Conservation (phyloP, 2,888 invertebrate species). For the Rhabditoides inermis region DNA sequence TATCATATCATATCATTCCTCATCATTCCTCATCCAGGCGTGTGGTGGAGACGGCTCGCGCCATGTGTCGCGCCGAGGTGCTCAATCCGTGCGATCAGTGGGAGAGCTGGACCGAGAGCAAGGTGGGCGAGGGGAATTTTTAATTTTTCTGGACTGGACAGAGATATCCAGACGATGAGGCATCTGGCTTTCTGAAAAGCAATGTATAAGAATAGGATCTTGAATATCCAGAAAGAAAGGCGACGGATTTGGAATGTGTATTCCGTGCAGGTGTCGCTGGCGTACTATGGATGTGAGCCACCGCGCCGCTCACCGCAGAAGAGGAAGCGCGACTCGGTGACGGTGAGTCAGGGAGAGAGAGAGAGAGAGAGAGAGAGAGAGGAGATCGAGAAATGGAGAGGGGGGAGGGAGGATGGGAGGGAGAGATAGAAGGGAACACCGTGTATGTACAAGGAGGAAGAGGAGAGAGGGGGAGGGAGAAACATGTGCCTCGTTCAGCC, state of each 20-base stretch:
- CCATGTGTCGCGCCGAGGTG: constrained; percentile 21
- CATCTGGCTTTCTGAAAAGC: too few species aligned
- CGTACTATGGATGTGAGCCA: constrained; percentile 28
- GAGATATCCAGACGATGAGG: too few species aligned
- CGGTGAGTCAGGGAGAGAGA: constrained; percentile 13
- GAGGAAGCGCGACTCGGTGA: constrained; percentile 10
- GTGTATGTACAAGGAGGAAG: too few species aligned
- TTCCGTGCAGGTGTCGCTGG: too few species aligned
- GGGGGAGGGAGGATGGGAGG: background rate
- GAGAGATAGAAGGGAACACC: background rate
- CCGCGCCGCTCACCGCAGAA: constrained; percentile 6
- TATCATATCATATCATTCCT: too few species aligned
- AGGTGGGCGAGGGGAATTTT: too few species aligned
- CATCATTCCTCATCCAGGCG: constrained; percentile 1
- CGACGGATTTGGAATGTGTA: too few species aligned
- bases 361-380: constrained; percentile 2
- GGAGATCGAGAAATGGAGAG: background rate
- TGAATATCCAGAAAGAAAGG: too few species aligned
- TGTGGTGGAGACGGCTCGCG: constrained; percentile 24
- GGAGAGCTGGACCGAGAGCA: constrained; percentile 27
- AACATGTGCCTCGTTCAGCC: background rate
- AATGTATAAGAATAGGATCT: too few species aligned
- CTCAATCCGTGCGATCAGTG: constrained; percentile 23
- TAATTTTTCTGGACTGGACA: too few species aligned
- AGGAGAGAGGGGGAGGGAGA: background rate